Evolutionary conservation across 2,888 invertebrate genomes (phyloP).

Genomic region (Brenthis daphne): DNA sequence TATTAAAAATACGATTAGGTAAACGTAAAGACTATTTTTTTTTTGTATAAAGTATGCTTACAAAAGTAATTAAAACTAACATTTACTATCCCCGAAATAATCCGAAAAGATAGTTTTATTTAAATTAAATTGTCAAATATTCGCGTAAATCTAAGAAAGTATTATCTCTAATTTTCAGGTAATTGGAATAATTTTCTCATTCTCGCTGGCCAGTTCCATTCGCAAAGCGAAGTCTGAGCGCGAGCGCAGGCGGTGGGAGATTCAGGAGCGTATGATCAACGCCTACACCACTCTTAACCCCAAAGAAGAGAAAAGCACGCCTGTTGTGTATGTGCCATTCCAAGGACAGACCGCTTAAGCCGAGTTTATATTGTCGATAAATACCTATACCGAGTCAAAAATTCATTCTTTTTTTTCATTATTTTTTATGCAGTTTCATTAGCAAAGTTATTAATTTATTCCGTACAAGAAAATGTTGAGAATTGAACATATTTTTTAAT

Average conservation of each 20-base stretch:
- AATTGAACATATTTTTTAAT: too few species aligned
- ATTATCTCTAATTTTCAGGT: conserved; percentile 79
- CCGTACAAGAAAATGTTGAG: too few species aligned
- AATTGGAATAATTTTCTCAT: conserved; percentile 93
- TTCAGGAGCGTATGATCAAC: conserved; percentile 82
- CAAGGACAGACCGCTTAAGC: conserved; percentile 69
- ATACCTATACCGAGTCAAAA: too few species aligned
- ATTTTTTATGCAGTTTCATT: too few species aligned
- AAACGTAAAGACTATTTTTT: too few species aligned
- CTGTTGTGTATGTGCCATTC: conserved; percentile 77
- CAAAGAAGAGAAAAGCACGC: conserved; percentile 61
- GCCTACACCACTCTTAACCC: conserved; percentile 74
- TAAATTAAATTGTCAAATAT: too few species aligned
- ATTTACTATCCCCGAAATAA: conserved; percentile 18
- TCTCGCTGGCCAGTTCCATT: conserved; percentile 93
- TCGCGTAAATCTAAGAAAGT: too few species aligned
- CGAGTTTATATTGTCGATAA: conserved; percentile 1
- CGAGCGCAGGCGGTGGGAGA: conserved; percentile 87
- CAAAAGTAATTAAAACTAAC: neutral
- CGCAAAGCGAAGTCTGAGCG: conserved; percentile 88
- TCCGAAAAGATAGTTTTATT: too few species aligned
- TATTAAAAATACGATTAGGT: too few species aligned
- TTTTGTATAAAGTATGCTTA: neutral
- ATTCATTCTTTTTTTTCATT: too few species aligned
- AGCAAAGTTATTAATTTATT: too few species aligned